A percentile compares a stretch with the other conserved stretches of the same genome.
These are phyloP conservation scores for Drosophila pruinosa DNA, from an alignment of 1,140 invertebrate species.

Conservation along the genomic window DNA sequence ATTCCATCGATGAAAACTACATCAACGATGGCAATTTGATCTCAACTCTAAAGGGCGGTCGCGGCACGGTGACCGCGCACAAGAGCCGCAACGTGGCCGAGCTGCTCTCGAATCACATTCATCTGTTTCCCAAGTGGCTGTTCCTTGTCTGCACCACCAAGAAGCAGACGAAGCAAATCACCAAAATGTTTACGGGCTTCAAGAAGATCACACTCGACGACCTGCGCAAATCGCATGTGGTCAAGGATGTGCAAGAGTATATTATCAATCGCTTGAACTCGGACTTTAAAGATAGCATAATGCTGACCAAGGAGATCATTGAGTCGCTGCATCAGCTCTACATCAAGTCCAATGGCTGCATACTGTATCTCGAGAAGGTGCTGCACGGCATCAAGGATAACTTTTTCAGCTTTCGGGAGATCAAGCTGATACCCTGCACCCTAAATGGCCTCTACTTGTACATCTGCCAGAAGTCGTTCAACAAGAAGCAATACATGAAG, in stretches of 20 bases:
- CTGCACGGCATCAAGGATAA: constrained; percentile 96
- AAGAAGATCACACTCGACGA: constrained; percentile 96
- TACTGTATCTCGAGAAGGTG: constrained; percentile 96
- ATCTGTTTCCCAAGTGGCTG: constrained; percentile 96
- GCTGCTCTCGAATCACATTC: constrained; percentile 93
- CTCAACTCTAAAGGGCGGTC: constrained; percentile 81
- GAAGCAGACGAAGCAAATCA: constrained; percentile 92
- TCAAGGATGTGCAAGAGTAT: constrained; percentile 96
- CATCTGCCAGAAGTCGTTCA: constrained; percentile 96
- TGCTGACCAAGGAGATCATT: constrained; percentile 89
- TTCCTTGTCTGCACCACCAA: constrained; percentile 95
- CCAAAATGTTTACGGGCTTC: constrained; percentile 96
- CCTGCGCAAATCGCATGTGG: constrained; percentile 93
- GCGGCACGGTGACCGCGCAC: constrained; percentile 82
- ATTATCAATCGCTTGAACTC: constrained; percentile 95
- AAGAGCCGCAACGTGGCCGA: constrained; percentile 91
- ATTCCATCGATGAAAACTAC: constrained; percentile 94
- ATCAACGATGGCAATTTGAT: constrained; percentile 82
- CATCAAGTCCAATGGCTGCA: constrained; percentile 98
- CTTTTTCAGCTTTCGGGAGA: constrained; percentile 93
- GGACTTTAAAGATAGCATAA: constrained; percentile 85
- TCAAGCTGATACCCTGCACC: constrained; percentile 96
- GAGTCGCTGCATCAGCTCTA: constrained; percentile 97
- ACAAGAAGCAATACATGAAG: constrained; percentile 93
- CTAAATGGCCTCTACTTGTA: constrained; percentile 97